phyloP scores from a whole-genome alignment of 2,113 vertebrate species.

The Gorsachius goisagi region DNA sequence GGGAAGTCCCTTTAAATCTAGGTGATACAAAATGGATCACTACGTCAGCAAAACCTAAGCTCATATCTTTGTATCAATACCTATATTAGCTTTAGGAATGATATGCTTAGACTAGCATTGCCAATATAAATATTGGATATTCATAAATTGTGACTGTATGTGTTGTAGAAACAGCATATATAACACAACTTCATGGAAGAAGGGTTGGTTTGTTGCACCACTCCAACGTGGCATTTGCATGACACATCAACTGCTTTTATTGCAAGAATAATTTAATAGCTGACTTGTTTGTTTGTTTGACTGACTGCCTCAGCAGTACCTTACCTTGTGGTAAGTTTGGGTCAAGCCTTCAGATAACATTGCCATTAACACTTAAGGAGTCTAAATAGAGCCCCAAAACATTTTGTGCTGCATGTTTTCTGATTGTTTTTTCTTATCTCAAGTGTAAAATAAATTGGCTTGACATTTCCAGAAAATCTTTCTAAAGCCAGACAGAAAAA shows the following conservation, averaged over 20 bases:
- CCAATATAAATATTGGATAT: not conserved
- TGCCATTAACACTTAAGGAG: not conserved
- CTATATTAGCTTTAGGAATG: not conserved
- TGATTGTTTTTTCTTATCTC: slow-evolving; percentile 34
- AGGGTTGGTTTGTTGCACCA: not conserved
- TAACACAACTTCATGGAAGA: not conserved
- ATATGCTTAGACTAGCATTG: not conserved
- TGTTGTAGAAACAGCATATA: not conserved
- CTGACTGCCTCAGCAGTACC: not conserved
- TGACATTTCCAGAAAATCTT: slow-evolving; percentile 47
- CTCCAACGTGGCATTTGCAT: not conserved
- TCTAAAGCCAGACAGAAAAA: slow-evolving; percentile 33
- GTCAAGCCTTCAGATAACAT: not conserved
- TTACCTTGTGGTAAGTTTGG: not conserved
- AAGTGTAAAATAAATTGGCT: slow-evolving; percentile 23
- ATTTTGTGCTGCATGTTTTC: not conserved
- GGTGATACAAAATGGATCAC: not conserved
- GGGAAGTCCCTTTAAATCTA: not conserved
- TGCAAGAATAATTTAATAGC: not conserved
- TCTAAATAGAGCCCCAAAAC: slow-evolving; percentile 7
- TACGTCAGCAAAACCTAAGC: not conserved
- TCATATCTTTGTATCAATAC: rapidly evolving
- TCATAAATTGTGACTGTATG: not conserved
- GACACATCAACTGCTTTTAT: not conserved
- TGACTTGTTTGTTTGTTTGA: not conserved